These are phyloP conservation scores for Bombus terrestris DNA, from an alignment of 1,140 invertebrate genomes.

Conservation along the genomic window DNA sequence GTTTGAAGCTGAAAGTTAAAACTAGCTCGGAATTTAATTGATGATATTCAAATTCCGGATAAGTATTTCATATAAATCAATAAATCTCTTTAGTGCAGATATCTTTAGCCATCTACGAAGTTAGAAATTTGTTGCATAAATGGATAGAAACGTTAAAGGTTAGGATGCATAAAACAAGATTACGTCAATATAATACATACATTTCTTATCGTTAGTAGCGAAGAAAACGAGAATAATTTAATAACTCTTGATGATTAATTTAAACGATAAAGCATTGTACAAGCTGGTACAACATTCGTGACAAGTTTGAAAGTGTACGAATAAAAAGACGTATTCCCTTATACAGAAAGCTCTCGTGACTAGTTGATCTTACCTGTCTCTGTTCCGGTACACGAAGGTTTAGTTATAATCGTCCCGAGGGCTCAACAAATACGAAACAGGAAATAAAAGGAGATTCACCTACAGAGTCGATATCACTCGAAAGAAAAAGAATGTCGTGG, in stretches of 20 bases:
- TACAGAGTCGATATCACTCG: not conserved
- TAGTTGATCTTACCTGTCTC: slow-evolving; percentile 5
- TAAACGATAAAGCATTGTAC: not conserved
- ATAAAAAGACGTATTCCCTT: slow-evolving; percentile 11
- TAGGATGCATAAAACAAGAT: not conserved
- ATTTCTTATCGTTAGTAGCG: not conserved
- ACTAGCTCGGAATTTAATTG: not conserved
- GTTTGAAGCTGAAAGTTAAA: not conserved
- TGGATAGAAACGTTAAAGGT: not conserved
- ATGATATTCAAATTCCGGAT: not conserved
- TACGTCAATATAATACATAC: not conserved
- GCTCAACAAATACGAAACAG: not conserved
- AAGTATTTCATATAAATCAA: not conserved
- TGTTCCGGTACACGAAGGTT: not conserved
- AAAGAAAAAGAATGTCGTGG: slow-evolving; percentile 17
- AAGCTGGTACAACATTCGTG: not conserved
- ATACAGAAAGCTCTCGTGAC: slow-evolving; percentile 13
- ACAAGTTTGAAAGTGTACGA: not conserved
- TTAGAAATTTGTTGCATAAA: not conserved
- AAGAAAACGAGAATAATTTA: not conserved
- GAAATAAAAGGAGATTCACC: slow-evolving; percentile 18
- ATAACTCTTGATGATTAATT: not conserved
- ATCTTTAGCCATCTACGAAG: not conserved
- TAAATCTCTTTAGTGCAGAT: no score
- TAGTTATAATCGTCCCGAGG: slow-evolving; percentile 11